Evolutionary conservation across 2,113 vertebrate species (phyloP), one percentile per base, ranked within the genome.

Genomic region (Nanorana parkeri): DNA sequence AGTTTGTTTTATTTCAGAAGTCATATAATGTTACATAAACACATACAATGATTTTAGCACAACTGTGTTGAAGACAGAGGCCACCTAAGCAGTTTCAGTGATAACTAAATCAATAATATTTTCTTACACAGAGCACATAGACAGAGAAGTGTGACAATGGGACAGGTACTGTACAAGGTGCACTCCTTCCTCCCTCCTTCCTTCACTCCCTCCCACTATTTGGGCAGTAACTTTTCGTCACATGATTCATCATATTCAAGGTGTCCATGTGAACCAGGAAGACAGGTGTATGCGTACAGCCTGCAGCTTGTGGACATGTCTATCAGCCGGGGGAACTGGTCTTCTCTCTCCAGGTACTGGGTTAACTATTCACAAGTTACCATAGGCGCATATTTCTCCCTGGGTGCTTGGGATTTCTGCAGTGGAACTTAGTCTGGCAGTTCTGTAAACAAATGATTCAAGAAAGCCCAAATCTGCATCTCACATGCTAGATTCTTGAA

Each of bases 301-400:
- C 20, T 17, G 24, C 60, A 78, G 17, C 74, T 24, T 60, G 86
- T 74, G 52, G 85, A 8, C 10, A 98, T 98, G 96, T 94, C 96
- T 52, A 83, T 89, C 0, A 91, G 87, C 88, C 92, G 96, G 79
- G 96, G 94, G 89, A 94, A 95, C 88, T 99, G 96, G 97, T 96
- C 96, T 0, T 93, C 94, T 81, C 90, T 99, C 86, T 98, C 97
- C 91, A 97, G 95, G 97, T 98, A 89, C 85, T 91, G 19, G 51
- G 63, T 5, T 55, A 51, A 36, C 17, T 74, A 28, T 29, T 17
- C 17, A 55, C 52, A 58, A 8, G 17, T 67, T 19, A 32, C 17
- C 19, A 36, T 19, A 29, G 16, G 19, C 64, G 32, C 28, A 29
- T 29, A 66, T 66, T 66, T 66, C 64, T 36, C 5, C 7, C 28